A percentile compares a stretch with the other conserved stretches of the same genome.
Evolutionary conservation across 2,888 invertebrate species (phyloP).

Genomic region (Tetanocera ferruginea): DNA sequence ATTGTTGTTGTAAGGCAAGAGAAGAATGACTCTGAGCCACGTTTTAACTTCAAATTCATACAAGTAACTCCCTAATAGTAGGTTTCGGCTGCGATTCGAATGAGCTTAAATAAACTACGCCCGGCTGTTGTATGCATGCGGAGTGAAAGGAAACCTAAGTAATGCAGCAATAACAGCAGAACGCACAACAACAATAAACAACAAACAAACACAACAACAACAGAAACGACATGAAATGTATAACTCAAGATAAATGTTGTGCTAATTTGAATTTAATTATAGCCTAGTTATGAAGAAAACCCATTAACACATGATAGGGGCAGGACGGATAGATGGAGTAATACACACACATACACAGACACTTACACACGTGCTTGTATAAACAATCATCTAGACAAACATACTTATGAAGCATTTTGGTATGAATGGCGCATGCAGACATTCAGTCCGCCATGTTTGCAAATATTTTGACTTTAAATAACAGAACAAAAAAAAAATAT

Average conservation of each 20-base stretch:
- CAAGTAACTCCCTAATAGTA: conserved; percentile 45
- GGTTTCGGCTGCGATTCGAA: conserved; percentile 25
- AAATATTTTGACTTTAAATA: conserved; percentile 18
- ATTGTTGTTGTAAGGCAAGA: neutral
- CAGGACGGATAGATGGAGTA: conserved; percentile 7
- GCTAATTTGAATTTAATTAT: conserved; percentile 69
- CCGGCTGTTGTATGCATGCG: conserved; percentile 47
- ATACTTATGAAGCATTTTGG: neutral
- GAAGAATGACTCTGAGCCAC: conserved; percentile 44
- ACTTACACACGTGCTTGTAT: neutral
- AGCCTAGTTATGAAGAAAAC: conserved; percentile 55
- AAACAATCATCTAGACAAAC: neutral
- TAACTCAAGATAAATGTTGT: conserved; percentile 53
- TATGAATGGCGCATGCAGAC: neutral
- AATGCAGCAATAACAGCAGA: neutral
- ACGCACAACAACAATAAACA: neutral
- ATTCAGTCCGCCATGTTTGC: conserved; percentile 19
- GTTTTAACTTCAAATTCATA: conserved; percentile 45
- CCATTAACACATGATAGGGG: conserved; percentile 59
- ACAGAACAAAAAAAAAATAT: neutral
- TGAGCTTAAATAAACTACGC: neutral
- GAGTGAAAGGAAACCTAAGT: conserved; percentile 14
- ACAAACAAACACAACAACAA: conserved; percentile 10
- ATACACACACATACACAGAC: neutral
- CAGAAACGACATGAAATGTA: neutral